Conservation (phyloP, 2,113 vertebrate species). For the Stictonetta naevosa region DNA sequence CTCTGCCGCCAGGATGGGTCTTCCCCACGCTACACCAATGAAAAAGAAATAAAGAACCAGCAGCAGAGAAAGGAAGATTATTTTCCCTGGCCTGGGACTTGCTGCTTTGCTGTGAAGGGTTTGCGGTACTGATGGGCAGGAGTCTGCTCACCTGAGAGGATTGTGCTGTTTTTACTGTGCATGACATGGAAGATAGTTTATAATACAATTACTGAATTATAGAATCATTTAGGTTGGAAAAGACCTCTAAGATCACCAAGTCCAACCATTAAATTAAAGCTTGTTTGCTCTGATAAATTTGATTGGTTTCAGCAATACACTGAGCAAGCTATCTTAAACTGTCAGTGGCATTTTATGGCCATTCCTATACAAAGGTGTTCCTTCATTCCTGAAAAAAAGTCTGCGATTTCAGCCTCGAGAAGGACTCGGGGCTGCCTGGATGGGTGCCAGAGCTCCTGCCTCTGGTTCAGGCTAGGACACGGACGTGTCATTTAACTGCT, state of each 20-base stretch:
- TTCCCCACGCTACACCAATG: accelerated
- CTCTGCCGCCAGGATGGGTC: not conserved
- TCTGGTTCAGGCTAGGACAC: not conserved
- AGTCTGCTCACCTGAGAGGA: not conserved
- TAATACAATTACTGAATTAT: no score
- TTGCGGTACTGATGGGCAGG: accelerated
- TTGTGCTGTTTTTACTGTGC: accelerated
- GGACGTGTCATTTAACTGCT: not conserved
- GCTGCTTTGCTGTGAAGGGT: not conserved
- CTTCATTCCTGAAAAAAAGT: not conserved
- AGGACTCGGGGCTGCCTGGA: not conserved
- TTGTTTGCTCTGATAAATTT: not conserved
- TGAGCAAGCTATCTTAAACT: not conserved
- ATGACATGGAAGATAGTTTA: not conserved
- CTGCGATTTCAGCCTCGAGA: not conserved
- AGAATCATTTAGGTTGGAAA: no score
- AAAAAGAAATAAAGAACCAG: not conserved
- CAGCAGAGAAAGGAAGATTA: not conserved
- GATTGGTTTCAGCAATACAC: not conserved
- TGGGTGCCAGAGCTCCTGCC: not conserved
- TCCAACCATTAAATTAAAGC: not conserved
- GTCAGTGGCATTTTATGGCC: accelerated
- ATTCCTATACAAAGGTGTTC: not conserved
- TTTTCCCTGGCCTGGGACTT: accelerated
- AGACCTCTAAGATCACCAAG: no score